phyloP scores from a whole-genome alignment of 2,888 invertebrate genomes.

The Trichopoda pennipes region DNA sequence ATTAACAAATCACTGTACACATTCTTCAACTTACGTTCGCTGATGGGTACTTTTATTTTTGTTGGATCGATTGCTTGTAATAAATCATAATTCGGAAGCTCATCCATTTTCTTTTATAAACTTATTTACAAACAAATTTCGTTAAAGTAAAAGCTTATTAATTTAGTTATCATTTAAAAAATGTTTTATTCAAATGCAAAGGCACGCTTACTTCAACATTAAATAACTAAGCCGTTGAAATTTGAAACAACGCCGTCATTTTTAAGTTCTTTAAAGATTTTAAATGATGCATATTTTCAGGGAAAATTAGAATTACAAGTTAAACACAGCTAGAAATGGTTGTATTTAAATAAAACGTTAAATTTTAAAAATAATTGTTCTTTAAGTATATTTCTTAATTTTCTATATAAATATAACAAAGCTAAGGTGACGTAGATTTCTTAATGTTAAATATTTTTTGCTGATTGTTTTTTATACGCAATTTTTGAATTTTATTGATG shows the following conservation, averaged over 20 bases:
- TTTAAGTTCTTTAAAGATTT: too few relatives aligned
- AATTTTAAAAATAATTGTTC: neutral
- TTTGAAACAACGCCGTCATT: constrained; percentile 6
- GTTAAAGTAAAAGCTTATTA: neutral
- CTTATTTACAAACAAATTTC: neutral
- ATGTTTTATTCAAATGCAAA: constrained; percentile 18
- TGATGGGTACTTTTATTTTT: constrained; percentile 75
- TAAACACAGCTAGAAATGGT: constrained; percentile 17
- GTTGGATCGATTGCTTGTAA: constrained; percentile 77
- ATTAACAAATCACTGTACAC: neutral
- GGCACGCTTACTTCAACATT: neutral
- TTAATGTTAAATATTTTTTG: too few relatives aligned
- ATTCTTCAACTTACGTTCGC: constrained; percentile 72
- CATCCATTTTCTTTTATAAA: constrained; percentile 63
- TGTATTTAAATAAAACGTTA: constrained; percentile 10
- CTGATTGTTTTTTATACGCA: too few relatives aligned
- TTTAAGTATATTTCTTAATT: neutral
- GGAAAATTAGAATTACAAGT: neutral
- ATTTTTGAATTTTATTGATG: too few relatives aligned
- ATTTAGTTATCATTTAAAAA: constrained; percentile 9
- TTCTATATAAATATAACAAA: too few relatives aligned
- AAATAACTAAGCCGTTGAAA: neutral
- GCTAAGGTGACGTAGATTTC: too few relatives aligned
- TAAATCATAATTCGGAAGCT: constrained; percentile 73
- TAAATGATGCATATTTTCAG: constrained; percentile 8